Percentiles rank a stretch among this genome's conserved stretches.
Conservation (phyloP, 2,888 invertebrate genomes). For the Salpingus planirostris region DNA sequence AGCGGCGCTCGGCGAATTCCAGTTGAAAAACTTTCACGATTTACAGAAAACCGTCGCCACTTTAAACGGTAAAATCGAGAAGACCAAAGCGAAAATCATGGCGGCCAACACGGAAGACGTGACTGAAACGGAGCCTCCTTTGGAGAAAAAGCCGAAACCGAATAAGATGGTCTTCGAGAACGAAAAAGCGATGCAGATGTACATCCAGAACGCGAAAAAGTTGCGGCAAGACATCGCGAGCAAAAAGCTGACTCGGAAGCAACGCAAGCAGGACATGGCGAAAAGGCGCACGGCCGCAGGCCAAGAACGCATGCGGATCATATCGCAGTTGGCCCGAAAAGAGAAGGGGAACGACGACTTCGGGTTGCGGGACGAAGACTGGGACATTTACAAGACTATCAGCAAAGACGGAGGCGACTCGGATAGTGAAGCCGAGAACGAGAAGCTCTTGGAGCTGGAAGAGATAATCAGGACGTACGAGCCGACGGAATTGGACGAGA, state of each 20-base stretch:
- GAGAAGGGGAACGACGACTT: slow-evolving; percentile 82
- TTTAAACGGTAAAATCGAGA: slow-evolving; percentile 64
- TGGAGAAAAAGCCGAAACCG: slow-evolving; percentile 41
- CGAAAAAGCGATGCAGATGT: slow-evolving; percentile 38
- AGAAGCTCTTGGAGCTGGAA: slow-evolving; percentile 77
- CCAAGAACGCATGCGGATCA: slow-evolving; percentile 90
- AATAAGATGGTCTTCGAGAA: slow-evolving; percentile 38
- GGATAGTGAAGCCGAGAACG: slow-evolving; percentile 88
- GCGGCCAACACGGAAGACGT: slow-evolving; percentile 58
- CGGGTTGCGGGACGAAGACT: slow-evolving; percentile 88
- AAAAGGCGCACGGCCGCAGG: slow-evolving; percentile 84
- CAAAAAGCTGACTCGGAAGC: slow-evolving; percentile 64
- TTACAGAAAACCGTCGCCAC: slow-evolving; percentile 65
- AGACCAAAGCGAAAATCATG: slow-evolving; percentile 65
- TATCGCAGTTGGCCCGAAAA: slow-evolving; percentile 76
- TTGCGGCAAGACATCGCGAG: slow-evolving; percentile 65
- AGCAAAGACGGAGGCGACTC: slow-evolving; percentile 69
- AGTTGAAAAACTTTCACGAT: slow-evolving; percentile 67
- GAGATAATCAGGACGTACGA: slow-evolving; percentile 77
- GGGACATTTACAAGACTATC: slow-evolving; percentile 93
- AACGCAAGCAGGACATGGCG: slow-evolving; percentile 80
- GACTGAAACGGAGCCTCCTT: slow-evolving; percentile 44
- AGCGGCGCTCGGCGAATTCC: slow-evolving; percentile 64
- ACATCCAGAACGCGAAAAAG: slow-evolving; percentile 50
- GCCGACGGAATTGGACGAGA: slow-evolving; percentile 48